Evolutionary conservation across 2,797 vertebrate species (phyloP), one percentile per base, ranked within the genome.

Genomic region (Parauchenoglanis punctatus): DNA sequence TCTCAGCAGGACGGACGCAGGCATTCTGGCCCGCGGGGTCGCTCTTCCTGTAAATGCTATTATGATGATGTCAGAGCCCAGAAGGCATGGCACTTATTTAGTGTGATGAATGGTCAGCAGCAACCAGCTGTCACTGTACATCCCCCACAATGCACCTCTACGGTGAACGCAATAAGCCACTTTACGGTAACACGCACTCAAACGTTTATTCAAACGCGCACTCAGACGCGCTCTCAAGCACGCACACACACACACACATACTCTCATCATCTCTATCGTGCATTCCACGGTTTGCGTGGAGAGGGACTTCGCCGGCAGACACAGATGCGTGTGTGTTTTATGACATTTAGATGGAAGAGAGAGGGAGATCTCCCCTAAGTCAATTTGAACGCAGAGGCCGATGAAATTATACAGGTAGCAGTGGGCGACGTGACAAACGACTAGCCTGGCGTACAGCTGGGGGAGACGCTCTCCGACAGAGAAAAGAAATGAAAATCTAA

Each of bases 371-470:
- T 91, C 91, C 91, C 90, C 89, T 93, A 94, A 95, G 94, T 96
- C 94, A 94, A 94, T 96, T 94, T 94, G 91, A 96, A 95, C 93
- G 93, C 92, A 89, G 82, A 90, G 88, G 92, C 90, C 88, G 85
- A 95, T 94, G 91, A 95, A 95, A 96, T 96, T 95, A 94, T 92
- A 92, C 92, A 93, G 92, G 92, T 91, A 93, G 93, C 90, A 54
- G 86, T 89, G 88, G 93, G 93, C 89, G 58, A 86, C 86, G 90
- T 95, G 94, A 95, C 92, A 95, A 95, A 95, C 94, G 93, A 94
- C 93, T 91, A 88, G 85, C 89, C 90, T 90, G 92, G 88, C 85
- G 91, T 91, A 92, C 91, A 92, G 92, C 91, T 84, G 90, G 82
- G 90, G 90, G 88, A 91, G 88, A 46, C 86, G 91, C 90, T 90